phyloP scores from a whole-genome alignment of 2,888 invertebrate species.

The Hecatera dysodea region DNA sequence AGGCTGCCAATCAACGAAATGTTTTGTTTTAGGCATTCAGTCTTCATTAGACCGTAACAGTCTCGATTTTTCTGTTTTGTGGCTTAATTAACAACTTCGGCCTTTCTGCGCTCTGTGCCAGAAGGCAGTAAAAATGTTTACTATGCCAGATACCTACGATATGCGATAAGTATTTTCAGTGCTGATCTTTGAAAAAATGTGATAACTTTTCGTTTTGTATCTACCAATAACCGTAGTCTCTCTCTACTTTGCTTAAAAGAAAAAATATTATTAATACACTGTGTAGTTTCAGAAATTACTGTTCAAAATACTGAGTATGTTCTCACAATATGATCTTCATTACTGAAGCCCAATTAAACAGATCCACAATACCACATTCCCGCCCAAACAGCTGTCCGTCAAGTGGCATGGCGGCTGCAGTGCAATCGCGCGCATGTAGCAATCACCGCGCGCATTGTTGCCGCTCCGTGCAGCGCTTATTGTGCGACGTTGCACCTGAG shows the following conservation, averaged over 20 bases:
- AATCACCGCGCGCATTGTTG: constrained; percentile 77
- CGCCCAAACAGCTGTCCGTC: constrained; percentile 68
- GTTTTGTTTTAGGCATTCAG: constrained; percentile 49
- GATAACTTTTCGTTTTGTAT: not conserved
- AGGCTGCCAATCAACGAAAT: constrained; percentile 42
- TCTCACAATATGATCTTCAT: not conserved
- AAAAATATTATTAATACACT: not conserved
- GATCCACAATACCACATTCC: constrained; percentile 35
- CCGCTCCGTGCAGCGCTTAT: constrained; percentile 73
- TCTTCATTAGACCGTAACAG: constrained; percentile 54
- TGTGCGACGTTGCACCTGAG: constrained; percentile 82
- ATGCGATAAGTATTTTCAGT: too few species aligned
- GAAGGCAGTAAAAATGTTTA: constrained; percentile 11
- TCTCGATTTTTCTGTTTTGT: constrained; percentile 51
- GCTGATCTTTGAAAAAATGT: not conserved
- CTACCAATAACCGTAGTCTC: not conserved
- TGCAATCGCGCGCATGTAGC: constrained; percentile 73
- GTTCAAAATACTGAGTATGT: not conserved
- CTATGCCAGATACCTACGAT: constrained; percentile 3
- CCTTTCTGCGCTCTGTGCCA: constrained; percentile 20
- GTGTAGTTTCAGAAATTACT: not conserved
- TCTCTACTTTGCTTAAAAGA: not conserved
- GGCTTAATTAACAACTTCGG: constrained; percentile 52
- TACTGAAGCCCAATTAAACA: constrained; percentile 19
- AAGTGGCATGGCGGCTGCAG: constrained; percentile 66